Base-by-base conservation (phyloP, 2,888 invertebrate species). In the Catocala sponsa region DNA sequence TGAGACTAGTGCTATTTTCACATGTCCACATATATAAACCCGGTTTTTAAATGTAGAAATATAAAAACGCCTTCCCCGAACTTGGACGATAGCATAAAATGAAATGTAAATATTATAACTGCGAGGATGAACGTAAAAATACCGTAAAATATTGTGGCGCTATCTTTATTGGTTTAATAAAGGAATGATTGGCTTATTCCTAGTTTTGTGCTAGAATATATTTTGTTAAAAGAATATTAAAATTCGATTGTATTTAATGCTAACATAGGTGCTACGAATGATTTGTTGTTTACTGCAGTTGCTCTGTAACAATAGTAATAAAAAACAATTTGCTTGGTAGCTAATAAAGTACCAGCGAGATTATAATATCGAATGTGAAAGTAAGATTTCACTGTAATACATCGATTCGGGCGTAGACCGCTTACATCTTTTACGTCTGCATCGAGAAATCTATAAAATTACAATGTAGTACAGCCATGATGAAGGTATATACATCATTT, bases 41-140 rank as follows among this genome's bases (percentile, higher is more conserved):
- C 53, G 52, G 55, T 62, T 61, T 65, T 71, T 66, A 70, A 63
- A 68, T 52, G 58, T 13, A 35, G 43, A 74, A 65, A 70, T 74
- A 74, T 70, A 68, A 72, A 76, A 72, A 74, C 67, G 57, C 47
- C 65, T 58, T 46, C 63, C 42, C 61, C 64, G 53, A 67, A 74
- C 59, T 77, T 68, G 54, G 58, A 58, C 61, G 66, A 72, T 65
- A 72, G 68, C 61, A 80, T 85, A 83, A 85, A 87, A 81, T 76
- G 75, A 74, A 84, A 87, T 84, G 79, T 84, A 84, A 85, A 87
- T 83, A 85, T 81, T 79, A 83, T 81, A 82, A 85, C 81, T 78
- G 66, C 72, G 68, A 66, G 78, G 76, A 80, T 83, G 71, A 79
- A 77, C 81, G 79, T 86, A 87, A 87, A 86, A 85, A 73, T 72